These are phyloP conservation scores for Arenaria interpres DNA, from an alignment of 2,113 vertebrate species.

Conservation along the genomic window DNA sequence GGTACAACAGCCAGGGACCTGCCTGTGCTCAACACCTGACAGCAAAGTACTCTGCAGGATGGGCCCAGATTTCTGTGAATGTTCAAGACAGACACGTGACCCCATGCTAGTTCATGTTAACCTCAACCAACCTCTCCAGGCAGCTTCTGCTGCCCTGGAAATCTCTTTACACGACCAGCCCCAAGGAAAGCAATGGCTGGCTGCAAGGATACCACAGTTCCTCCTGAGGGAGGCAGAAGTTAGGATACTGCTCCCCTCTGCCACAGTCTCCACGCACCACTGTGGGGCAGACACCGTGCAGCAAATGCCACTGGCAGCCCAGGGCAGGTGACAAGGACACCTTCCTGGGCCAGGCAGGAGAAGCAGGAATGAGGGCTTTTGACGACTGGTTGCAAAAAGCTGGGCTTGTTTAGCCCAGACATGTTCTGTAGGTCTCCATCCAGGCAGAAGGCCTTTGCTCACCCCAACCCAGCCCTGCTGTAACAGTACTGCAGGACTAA, in stretches of 20 bases:
- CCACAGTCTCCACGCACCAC: not conserved
- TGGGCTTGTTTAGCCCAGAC: not conserved
- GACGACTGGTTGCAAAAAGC: not conserved
- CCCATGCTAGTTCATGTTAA: not conserved
- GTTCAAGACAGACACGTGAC: accelerated
- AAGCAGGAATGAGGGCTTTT: not conserved
- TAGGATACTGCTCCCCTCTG: not conserved
- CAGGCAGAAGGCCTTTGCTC: not conserved
- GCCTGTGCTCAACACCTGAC: not conserved
- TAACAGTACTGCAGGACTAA: not conserved
- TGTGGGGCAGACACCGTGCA: not conserved
- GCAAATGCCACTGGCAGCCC: not conserved
- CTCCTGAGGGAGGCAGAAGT: not conserved
- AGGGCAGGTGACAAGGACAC: not conserved
- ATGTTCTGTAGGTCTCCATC: not conserved
- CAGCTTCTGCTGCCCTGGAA: not conserved
- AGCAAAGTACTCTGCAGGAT: not conserved
- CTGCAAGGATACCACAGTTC: not conserved
- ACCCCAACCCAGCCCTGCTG: not conserved
- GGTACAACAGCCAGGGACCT: not conserved
- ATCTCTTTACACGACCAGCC: accelerated
- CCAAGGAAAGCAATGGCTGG: not conserved
- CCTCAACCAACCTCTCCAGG: not conserved
- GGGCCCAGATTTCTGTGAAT: not conserved
- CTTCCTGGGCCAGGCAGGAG: not conserved